Conservation (phyloP, 2,888 invertebrate genomes). For the Platycheirus rosarum region DNA sequence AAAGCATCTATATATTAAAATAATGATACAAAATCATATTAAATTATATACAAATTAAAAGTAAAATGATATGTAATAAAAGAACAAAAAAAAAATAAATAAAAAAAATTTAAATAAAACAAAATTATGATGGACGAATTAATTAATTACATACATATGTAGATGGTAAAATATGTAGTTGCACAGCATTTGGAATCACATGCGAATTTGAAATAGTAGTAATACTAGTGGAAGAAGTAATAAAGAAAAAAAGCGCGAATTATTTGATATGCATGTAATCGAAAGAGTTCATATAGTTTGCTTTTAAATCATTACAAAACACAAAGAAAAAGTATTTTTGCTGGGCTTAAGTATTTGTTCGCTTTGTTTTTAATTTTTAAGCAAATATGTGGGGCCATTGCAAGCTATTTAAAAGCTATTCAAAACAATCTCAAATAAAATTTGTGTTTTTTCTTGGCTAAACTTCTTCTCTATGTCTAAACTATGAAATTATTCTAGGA, state of each 20-base stretch:
- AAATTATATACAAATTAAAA: conserved; percentile 71
- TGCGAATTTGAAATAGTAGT: conserved; percentile 59
- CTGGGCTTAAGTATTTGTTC: conserved; percentile 11
- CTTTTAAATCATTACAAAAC: not conserved
- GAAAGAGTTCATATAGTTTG: conserved; percentile 39
- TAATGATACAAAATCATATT: conserved; percentile 61
- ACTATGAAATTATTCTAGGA: conserved; percentile 10
- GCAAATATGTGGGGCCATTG: not conserved
- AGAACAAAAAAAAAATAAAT: conserved; percentile 36
- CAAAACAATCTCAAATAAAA: conserved; percentile 23
- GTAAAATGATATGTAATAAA: conserved; percentile 65
- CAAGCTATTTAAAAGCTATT: not conserved
- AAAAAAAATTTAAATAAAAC: conserved; percentile 47
- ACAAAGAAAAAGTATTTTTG: conserved; percentile 3
- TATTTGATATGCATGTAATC: conserved; percentile 70
- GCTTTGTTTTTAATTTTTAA: not conserved
- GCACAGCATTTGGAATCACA: conserved; percentile 70
- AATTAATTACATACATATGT: conserved; percentile 66
- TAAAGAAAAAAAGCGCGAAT: conserved; percentile 37
- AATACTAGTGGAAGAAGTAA: conserved; percentile 65
- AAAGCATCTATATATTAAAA: conserved; percentile 67
- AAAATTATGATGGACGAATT: conserved; percentile 33
- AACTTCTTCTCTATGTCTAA: conserved; percentile 11
- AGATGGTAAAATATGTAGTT: conserved; percentile 65
- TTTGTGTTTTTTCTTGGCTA: conserved; percentile 1